Percentiles rank a stretch among this genome's conserved stretches.
These are phyloP conservation scores for Tragulus kanchil DNA, from an alignment of 2,113 vertebrate genomes.

Conservation along the genomic window DNA sequence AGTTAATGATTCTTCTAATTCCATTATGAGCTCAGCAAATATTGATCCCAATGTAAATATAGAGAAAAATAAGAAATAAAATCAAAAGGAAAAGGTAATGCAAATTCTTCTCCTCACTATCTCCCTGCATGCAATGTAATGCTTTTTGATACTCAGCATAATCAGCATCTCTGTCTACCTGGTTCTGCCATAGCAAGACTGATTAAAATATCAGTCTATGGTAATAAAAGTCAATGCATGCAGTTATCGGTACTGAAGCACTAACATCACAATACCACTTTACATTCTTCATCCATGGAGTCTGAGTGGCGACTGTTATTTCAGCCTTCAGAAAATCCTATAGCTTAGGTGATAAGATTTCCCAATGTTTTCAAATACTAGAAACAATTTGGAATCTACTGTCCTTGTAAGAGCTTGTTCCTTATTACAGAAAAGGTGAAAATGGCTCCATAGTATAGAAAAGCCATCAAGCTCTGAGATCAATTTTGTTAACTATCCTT, in stretches of 20 bases:
- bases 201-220: not conserved
- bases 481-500: not conserved
- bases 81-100: not conserved
- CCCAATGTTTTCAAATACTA: not conserved
- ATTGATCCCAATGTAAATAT: conserved; percentile 55
- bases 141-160: not conserved
- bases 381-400: not conserved
- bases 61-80: conserved; percentile 1
- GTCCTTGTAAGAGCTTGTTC: not conserved
- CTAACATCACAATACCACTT: not conserved
- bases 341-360: not conserved
- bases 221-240: not conserved
- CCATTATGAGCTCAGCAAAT: conserved; percentile 38
- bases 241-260: not conserved
- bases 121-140: not conserved
- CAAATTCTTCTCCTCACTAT: not conserved
- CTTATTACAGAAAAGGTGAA: not conserved
- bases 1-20: conserved; percentile 57
- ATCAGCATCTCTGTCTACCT: conserved; percentile 2
- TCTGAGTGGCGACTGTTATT: not conserved
- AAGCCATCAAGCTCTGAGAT: not conserved
- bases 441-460: not conserved
- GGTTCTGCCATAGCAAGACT: not conserved
- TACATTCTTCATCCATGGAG: not conserved
- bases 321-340: not conserved